Conservation (phyloP, 2,888 invertebrate genomes). For the Physocephala rufipes region DNA sequence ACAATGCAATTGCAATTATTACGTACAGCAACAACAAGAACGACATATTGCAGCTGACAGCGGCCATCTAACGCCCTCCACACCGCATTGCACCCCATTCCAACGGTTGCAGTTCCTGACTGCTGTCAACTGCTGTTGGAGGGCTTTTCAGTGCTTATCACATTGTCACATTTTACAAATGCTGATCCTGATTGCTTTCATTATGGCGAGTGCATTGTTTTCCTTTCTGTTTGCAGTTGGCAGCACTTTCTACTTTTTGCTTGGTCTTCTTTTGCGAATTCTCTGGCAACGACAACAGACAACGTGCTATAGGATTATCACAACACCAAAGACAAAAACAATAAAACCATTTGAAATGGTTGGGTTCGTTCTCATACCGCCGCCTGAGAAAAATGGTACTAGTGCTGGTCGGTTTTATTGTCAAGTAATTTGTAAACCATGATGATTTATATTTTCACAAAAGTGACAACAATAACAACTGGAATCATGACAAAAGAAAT, state of each 20-base stretch:
- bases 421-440: slow-evolving; percentile 22
- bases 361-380: background rate
- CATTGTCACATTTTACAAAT: slow-evolving; percentile 32
- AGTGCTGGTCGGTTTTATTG: slow-evolving; percentile 3
- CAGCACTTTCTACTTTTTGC: slow-evolving; percentile 7
- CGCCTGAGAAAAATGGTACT: slow-evolving; percentile 8
- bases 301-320: background rate
- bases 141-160: slow-evolving; percentile 25
- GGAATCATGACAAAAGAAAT: slow-evolving; percentile 6
- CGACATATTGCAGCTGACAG: slow-evolving; percentile 19
- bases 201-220: slow-evolving; percentile 32
- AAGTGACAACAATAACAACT: slow-evolving; percentile 3
- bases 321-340: slow-evolving; percentile 2
- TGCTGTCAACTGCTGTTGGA: slow-evolving; percentile 19
- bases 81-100: background rate
- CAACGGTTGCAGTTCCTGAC: background rate
- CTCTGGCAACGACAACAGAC: background rate
- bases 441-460: slow-evolving; percentile 2
- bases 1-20: slow-evolving; percentile 29
- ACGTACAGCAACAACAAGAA: slow-evolving; percentile 18
- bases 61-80: background rate
- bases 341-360: too few species aligned
- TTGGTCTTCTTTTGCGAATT: background rate
- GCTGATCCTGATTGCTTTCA: slow-evolving; percentile 28
- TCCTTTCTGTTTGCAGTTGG: background rate